A percentile compares a stretch with the other conserved stretches of the same genome.
These are phyloP conservation scores for Harlomillsia oculata DNA, from an alignment of 1,140 invertebrate genomes.

Conservation along the genomic window DNA sequence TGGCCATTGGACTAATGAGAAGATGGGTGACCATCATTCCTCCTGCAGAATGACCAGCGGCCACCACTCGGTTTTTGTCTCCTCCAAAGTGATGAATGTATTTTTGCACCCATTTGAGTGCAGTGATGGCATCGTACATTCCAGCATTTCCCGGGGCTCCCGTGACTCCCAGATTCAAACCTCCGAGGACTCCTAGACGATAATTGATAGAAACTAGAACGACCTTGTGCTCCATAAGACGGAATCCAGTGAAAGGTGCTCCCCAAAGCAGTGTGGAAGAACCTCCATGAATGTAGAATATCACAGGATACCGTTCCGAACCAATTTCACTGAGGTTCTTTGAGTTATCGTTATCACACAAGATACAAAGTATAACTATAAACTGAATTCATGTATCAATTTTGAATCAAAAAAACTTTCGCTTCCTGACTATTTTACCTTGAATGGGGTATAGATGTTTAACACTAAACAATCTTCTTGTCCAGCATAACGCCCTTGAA, in stretches of 20 bases:
- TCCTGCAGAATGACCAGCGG: constrained; percentile 16
- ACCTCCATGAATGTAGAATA: constrained; percentile 18
- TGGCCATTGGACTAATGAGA: constrained; percentile 3
- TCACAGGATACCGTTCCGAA: constrained; percentile 1
- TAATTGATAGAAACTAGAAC: constrained; percentile 17
- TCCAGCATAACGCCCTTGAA: background rate
- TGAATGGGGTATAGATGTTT: constrained; percentile 4
- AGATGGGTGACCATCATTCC: constrained; percentile 1
- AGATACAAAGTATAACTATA: background rate
- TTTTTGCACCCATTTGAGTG: constrained; percentile 2
- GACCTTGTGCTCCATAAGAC: constrained; percentile 10
- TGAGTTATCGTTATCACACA: background rate
- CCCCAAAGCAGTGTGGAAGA: constrained; percentile 10
- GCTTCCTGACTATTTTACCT: too few relatives aligned
- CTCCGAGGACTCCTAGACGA: constrained; percentile 2
- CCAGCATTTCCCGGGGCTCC: constrained; percentile 18
- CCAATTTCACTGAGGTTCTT: background rate
- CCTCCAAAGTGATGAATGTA: constrained; percentile 10
- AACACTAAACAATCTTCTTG: constrained; percentile 2
- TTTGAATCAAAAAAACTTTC: background rate
- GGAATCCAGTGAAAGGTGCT: constrained; percentile 8
- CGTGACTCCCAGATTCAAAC: constrained; percentile 3
- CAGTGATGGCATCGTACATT: constrained; percentile 16
- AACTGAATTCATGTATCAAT: background rate
- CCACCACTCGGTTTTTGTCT: background rate